Conservation (phyloP, 1,140 invertebrate genomes). For the Nasonia longicornis region DNA sequence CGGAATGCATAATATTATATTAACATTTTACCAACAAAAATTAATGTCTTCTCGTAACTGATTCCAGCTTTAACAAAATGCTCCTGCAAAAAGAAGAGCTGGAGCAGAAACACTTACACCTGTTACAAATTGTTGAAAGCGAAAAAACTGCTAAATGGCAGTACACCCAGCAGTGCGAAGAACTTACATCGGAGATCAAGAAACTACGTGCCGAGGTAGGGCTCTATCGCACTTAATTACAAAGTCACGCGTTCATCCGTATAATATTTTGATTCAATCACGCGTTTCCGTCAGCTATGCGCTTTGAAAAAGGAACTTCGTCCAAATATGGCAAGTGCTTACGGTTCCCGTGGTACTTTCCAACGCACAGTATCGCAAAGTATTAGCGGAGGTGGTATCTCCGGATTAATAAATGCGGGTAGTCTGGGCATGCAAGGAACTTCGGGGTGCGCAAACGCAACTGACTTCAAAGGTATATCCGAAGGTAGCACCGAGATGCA, state of each 20-base stretch:
- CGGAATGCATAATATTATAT: not conserved
- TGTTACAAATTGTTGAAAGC: slow-evolving; percentile 92
- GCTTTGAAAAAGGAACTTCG: slow-evolving; percentile 84
- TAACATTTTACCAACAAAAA: slow-evolving; percentile 58
- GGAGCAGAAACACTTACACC: slow-evolving; percentile 92
- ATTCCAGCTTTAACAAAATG: slow-evolving; percentile 90
- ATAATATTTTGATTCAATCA: not conserved
- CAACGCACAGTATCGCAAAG: slow-evolving; percentile 54
- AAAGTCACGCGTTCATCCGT: not conserved
- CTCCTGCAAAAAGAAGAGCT: slow-evolving; percentile 91
- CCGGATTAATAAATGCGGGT: not conserved
- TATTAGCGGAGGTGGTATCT: not conserved
- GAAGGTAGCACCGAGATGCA: slow-evolving; percentile 80
- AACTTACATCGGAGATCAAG: slow-evolving; percentile 88
- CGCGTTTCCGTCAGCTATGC: slow-evolving; percentile 74
- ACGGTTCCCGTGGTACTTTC: slow-evolving; percentile 6
- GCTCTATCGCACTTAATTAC: not conserved
- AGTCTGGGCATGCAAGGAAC: not conserved
- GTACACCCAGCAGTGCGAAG: slow-evolving; percentile 93
- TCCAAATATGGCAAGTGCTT: slow-evolving; percentile 56
- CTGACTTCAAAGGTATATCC: slow-evolving; percentile 51
- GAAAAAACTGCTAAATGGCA: slow-evolving; percentile 95
- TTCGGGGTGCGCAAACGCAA: too few relatives aligned
- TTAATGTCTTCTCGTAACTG: slow-evolving; percentile 46
- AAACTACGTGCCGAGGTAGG: slow-evolving; percentile 88